These are phyloP conservation scores for Leucosticte australis DNA, from an alignment of 2,113 vertebrate genomes.

Conservation along the genomic window DNA sequence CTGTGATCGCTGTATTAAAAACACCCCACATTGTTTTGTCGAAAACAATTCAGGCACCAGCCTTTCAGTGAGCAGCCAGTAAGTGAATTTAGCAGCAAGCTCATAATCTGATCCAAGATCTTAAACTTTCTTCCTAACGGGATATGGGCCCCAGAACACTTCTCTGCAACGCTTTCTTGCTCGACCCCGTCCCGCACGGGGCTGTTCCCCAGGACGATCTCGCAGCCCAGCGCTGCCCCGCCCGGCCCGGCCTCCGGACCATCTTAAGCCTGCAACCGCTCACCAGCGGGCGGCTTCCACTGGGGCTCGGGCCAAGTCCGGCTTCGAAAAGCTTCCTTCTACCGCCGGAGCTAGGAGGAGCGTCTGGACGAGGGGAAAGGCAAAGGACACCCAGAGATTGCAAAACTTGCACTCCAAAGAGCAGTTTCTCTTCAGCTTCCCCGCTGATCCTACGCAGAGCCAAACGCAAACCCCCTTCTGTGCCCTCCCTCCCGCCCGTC, in stretches of 20 bases:
- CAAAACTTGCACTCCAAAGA: neutral
- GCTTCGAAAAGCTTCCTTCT: too few relatives aligned
- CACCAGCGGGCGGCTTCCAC: rapidly evolving
- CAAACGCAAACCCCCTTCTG: rapidly evolving
- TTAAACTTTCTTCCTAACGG: neutral
- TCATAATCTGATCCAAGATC: neutral
- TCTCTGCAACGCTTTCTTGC: rapidly evolving
- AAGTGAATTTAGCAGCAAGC: neutral
- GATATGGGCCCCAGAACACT: rapidly evolving
- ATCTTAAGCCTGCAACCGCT: rapidly evolving
- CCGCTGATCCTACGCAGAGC: neutral
- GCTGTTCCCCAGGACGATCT: neutral
- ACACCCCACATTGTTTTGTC: neutral
- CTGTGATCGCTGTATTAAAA: neutral
- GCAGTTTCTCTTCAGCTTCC: neutral
- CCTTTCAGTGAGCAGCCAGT: neutral
- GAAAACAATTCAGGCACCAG: neutral
- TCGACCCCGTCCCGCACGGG: rapidly evolving
- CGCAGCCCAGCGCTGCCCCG: rapidly evolving
- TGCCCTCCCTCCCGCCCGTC: neutral
- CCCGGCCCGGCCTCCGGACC: rapidly evolving
- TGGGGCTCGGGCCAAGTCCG: rapidly evolving
- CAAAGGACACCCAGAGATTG: rapidly evolving
- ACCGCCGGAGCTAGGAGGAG: neutral
- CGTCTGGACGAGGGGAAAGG: rapidly evolving